Evolutionary conservation across 1,140 invertebrate genomes (phyloP).

Genomic region (Philotrypesis tridentata): DNA sequence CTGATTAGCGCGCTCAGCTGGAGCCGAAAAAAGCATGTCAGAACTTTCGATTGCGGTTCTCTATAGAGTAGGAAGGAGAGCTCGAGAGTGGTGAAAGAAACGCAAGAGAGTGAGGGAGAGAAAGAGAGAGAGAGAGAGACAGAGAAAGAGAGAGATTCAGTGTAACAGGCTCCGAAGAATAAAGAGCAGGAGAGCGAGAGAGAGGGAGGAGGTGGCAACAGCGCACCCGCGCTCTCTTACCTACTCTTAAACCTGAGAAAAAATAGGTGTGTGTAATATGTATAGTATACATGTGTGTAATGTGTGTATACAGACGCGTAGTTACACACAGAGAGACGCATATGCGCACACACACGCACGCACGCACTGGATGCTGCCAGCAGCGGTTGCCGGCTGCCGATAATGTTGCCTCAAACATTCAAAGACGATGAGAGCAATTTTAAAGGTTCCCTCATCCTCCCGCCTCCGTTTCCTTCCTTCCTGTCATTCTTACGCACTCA

Average conservation of each 20-base stretch:
- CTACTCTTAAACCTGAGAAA: constrained; percentile 45
- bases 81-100: not conserved
- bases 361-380: not conserved
- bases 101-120: not conserved
- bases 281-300: too few relatives aligned
- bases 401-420: constrained; percentile 1
- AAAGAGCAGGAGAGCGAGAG: constrained; percentile 37
- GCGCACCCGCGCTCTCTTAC: constrained; percentile 52
- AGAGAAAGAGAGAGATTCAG: constrained; percentile 48
- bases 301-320: not conserved
- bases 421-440: constrained; percentile 19
- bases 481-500: not conserved
- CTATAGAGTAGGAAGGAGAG: not conserved
- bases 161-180: constrained; percentile 18
- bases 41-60: constrained; percentile 41
- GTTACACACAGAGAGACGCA: constrained; percentile 45
- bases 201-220: constrained; percentile 66
- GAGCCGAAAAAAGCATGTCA: constrained; percentile 50
- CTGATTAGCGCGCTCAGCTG: constrained; percentile 63
- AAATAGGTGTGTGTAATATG: constrained; percentile 24
- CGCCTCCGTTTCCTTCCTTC: not conserved
- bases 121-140: constrained; percentile 42
- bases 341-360: not conserved
- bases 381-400: not conserved
- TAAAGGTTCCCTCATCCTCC: constrained; percentile 14